These are phyloP conservation scores for Galerucella nymphaeae DNA, from an alignment of 2,888 invertebrate genomes.

Conservation along the genomic window DNA sequence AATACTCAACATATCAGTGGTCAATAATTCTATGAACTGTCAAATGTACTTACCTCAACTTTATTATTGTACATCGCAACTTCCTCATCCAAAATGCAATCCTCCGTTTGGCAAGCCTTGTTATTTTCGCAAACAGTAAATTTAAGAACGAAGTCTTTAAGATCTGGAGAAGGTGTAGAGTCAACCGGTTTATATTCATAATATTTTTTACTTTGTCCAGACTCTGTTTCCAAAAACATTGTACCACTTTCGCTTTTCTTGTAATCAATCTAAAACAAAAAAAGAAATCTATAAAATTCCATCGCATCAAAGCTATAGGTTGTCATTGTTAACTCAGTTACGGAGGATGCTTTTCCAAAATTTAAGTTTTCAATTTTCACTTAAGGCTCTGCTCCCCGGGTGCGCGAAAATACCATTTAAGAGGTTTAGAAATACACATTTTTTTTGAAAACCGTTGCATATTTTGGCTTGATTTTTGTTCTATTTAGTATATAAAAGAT, in stretches of 20 bases:
- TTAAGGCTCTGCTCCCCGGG: no score
- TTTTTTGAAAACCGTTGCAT: no score
- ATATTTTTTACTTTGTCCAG: conserved; percentile 66
- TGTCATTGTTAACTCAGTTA: no score
- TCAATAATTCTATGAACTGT: no score
- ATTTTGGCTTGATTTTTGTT: no score
- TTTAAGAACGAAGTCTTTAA: conserved; percentile 70
- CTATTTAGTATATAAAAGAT: no score
- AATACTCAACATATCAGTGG: no score
- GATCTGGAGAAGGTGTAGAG: conserved; percentile 10
- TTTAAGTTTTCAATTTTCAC: no score
- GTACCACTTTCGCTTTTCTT: conserved; percentile 75
- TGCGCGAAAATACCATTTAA: no score
- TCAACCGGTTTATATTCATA: conserved; percentile 65
- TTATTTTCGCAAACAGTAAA: conserved; percentile 74
- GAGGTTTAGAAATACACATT: no score
- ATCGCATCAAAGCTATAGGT: background rate
- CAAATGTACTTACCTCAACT: conserved; percentile 30
- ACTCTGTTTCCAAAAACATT: conserved; percentile 69
- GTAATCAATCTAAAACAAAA: conserved; percentile 68
- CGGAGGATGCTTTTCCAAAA: no score
- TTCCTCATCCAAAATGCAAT: conserved; percentile 32
- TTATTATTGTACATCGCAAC: conserved; percentile 19
- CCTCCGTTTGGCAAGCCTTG: conserved; percentile 71
- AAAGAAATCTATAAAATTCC: background rate